A percentile compares a stretch with the other conserved stretches of the same genome.
phyloP scores from a whole-genome alignment of 2,797 vertebrate genomes.

The Linurgus olivaceus region DNA sequence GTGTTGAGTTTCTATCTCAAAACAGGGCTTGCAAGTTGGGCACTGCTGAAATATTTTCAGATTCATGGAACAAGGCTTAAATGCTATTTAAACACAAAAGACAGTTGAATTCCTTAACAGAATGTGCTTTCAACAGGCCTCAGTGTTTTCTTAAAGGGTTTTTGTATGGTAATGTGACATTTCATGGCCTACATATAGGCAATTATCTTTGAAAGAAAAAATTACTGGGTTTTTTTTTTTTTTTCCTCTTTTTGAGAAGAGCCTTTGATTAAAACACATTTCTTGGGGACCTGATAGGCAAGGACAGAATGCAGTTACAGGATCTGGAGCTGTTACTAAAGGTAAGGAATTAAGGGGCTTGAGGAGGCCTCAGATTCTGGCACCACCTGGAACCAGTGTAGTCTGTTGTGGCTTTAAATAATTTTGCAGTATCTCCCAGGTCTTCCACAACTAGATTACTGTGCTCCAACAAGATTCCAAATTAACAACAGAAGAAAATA shows the following conservation, averaged over 20 bases:
- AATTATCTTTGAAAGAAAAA: conserved; percentile 48
- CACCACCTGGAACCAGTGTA: background rate
- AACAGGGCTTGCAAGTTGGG: background rate
- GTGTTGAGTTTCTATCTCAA: background rate
- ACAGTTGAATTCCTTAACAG: conserved; percentile 18
- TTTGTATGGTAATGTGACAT: conserved; percentile 71
- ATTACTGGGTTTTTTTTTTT: background rate
- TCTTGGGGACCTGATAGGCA: background rate
- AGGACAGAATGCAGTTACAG: background rate
- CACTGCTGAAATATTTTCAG: background rate
- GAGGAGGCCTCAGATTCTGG: background rate
- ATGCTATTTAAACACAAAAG: background rate
- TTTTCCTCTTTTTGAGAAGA: conserved; percentile 12
- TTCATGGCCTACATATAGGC: conserved; percentile 38
- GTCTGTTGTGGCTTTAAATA: background rate
- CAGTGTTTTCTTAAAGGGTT: conserved; percentile 43
- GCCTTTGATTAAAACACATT: conserved; percentile 24
- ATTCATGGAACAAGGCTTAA: background rate
- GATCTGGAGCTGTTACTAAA: background rate
- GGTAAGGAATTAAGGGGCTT: background rate
- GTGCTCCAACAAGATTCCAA: background rate
- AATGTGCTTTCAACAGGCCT: conserved; percentile 6
- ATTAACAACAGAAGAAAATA: background rate
- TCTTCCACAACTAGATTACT: background rate
- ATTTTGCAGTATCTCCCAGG: background rate